phyloP scores from a whole-genome alignment of 2,888 invertebrate genomes.

The Apomyelois bistriatella region DNA sequence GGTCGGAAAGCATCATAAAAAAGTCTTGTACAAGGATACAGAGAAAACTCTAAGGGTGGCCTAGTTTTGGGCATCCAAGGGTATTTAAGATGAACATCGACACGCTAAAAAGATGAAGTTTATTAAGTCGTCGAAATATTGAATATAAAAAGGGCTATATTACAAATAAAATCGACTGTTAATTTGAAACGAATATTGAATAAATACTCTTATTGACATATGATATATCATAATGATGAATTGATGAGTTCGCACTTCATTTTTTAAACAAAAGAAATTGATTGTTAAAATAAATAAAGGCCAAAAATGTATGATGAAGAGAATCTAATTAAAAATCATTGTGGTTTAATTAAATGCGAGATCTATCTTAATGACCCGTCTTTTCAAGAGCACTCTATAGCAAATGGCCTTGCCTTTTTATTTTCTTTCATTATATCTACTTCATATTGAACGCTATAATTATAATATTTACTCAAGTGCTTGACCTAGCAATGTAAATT shows the following conservation, averaged over 20 bases:
- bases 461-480: neutral
- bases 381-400: constrained; percentile 6
- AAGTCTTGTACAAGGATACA: too few species aligned
- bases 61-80: too few species aligned
- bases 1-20: too few species aligned
- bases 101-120: too few species aligned
- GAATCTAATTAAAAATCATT: neutral
- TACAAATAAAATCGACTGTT: too few species aligned
- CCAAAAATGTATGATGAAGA: neutral
- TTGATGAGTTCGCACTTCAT: neutral
- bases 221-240: too few species aligned
- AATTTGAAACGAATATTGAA: too few species aligned
- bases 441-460: neutral
- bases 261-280: neutral
- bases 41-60: too few species aligned
- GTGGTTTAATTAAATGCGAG: neutral
- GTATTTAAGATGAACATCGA: too few species aligned
- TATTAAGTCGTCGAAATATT: too few species aligned
- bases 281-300: neutral
- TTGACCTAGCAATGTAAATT: constrained; percentile 5
- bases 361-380: neutral
- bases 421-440: neutral
- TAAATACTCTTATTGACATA: too few species aligned
- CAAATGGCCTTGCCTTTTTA: constrained; percentile 3
- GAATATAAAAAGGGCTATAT: too few species aligned